A percentile compares a stretch with the other conserved stretches of the same genome.
Evolutionary conservation across 1,140 invertebrate genomes (phyloP).

Genomic region (Listronotus bonariensis): DNA sequence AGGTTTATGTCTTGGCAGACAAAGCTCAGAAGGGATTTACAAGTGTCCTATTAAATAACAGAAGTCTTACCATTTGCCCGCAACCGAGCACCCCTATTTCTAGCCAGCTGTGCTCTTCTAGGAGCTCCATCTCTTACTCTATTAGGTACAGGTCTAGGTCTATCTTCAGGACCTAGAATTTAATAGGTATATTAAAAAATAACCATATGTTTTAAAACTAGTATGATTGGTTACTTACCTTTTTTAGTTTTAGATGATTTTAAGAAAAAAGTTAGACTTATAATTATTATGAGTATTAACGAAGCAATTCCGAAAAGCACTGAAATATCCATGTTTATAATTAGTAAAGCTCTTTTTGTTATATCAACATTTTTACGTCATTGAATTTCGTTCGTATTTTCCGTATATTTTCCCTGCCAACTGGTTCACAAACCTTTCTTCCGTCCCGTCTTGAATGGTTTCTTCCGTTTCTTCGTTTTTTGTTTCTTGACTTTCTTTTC

Average conservation of each 20-base stretch:
- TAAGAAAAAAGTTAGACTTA: slow-evolving; percentile 55
- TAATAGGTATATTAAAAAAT: not conserved
- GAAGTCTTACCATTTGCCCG: slow-evolving; percentile 60
- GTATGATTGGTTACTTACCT: slow-evolving; percentile 43
- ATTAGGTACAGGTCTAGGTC: slow-evolving; percentile 43
- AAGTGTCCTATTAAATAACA: no score
- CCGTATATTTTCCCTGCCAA: no score
- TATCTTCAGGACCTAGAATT: slow-evolving; percentile 18
- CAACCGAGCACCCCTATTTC: slow-evolving; percentile 66
- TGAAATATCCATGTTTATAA: slow-evolving; percentile 47
- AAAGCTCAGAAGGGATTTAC: no score
- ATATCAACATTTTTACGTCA: slow-evolving; percentile 12
- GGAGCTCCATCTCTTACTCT: slow-evolving; percentile 58
- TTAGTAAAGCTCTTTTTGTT: not conserved
- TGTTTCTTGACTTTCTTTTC: no score
- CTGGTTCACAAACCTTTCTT: no score
- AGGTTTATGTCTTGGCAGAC: no score
- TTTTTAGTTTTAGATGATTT: slow-evolving; percentile 44
- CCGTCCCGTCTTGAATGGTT: no score
- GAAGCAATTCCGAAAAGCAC: slow-evolving; percentile 57
- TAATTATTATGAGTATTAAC: slow-evolving; percentile 56
- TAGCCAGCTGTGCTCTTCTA: slow-evolving; percentile 63
- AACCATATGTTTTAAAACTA: slow-evolving; percentile 7
- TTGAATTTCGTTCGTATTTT: no score
- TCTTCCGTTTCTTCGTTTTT: no score